Evolutionary conservation across 2,797 vertebrate genomes (phyloP).

Genomic region (Sardinella longiceps): DNA sequence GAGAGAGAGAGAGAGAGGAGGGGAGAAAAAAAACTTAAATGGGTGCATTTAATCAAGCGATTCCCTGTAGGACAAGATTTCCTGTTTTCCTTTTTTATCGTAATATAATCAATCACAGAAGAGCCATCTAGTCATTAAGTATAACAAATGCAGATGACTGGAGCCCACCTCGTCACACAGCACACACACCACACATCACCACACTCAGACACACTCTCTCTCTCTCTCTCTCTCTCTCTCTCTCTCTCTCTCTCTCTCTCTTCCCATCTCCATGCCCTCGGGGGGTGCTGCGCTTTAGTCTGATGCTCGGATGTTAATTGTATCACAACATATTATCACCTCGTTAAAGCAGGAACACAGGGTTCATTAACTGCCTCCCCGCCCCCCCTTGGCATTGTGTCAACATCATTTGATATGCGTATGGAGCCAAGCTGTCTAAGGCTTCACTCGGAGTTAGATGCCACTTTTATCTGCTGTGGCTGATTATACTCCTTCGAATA

Average conservation of each 20-base stretch:
- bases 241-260: slow-evolving; percentile 1
- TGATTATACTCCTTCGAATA: not conserved
- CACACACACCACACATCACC: not conserved
- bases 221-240: slow-evolving; percentile 25
- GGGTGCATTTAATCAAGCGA: slow-evolving; percentile 58
- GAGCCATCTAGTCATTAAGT: slow-evolving; percentile 47
- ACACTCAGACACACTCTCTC: not conserved
- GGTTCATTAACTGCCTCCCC: slow-evolving; percentile 63
- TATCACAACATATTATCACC: slow-evolving; percentile 68
- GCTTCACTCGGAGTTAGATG: not conserved
- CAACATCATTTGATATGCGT: slow-evolving; percentile 25
- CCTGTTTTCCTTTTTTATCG: slow-evolving; percentile 49
- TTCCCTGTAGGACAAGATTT: slow-evolving; percentile 54
- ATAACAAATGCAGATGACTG: slow-evolving; percentile 39
- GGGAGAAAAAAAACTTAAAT: slow-evolving; percentile 34
- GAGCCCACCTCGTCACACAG: not conserved
- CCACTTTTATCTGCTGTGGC: not conserved
- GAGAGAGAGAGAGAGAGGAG: slow-evolving; percentile 10
- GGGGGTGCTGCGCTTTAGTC: slow-evolving; percentile 49
- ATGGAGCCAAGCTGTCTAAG: not conserved
- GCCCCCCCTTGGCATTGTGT: slow-evolving; percentile 46
- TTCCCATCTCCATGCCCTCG: not conserved
- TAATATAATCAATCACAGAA: slow-evolving; percentile 68
- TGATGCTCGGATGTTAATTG: slow-evolving; percentile 59
- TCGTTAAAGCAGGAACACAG: slow-evolving; percentile 67